Base-by-base conservation (phyloP, 2,797 vertebrate species). In the Myotis myotis region DNA sequence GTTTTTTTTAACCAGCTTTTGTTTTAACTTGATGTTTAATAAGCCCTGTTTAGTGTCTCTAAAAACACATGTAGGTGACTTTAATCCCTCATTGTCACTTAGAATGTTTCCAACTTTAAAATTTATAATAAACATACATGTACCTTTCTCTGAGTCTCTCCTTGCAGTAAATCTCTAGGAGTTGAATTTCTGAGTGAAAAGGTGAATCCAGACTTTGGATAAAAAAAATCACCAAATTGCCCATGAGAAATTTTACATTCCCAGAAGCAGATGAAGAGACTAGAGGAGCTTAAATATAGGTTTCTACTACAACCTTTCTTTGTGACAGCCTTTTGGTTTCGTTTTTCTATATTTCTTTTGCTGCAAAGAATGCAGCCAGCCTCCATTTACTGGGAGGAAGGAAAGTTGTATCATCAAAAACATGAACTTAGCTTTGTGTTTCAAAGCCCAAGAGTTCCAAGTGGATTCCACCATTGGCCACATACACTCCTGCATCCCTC, bases 331-430 rank as follows among this genome's bases (percentile, higher is more conserved):
- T 41, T 79, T 90, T 85, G 80, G 33, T 25, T 84, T 60, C 70
- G 60, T 22, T 49, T 75, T 78, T 71, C 41, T 47, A 0, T 36
- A 8, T 33, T 30, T 87, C 20, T 81, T 72, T 60, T 17, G 8
- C n/a, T 55, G 62, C 17, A 66, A 68, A 94, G 28, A 36, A 80
- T 62, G 11, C 36, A 84, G 38, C 51, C 36, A 84, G 33, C 62
- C 81, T 89, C 47, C 78, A 64, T 92, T 93, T 93, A 74, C 78
- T 68, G 80, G 76, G 66, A 89, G 60, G 28, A 51, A 76, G 85
- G 60, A 53, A 87, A 87, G 30, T 38, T 83, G 22, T 17, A 3
- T 17, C 11, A 8, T 28, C 64, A 30, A 80, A 94, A 92, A 28
- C 13, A 19, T 16, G 22, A 51, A 72, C 72, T 91, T 87, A 8